A percentile compares a stretch with the other conserved stretches of the same genome.
These are phyloP conservation scores for Microplitis demolitor DNA, from an alignment of 1,140 invertebrate genomes.

Conservation along the genomic window DNA sequence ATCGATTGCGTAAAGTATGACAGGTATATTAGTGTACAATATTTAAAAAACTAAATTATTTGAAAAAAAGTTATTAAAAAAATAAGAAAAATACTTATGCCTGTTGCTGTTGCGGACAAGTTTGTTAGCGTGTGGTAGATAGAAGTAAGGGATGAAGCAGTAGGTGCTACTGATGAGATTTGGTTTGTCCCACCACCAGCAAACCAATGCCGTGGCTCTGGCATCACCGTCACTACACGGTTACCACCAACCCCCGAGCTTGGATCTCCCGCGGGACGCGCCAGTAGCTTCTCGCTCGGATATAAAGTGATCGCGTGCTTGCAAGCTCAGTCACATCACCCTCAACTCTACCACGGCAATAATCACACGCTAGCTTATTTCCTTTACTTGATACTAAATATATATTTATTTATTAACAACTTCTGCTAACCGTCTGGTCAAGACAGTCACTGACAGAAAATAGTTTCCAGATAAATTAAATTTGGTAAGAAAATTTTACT, in stretches of 20 bases:
- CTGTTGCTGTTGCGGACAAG: not conserved
- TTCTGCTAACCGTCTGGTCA: too few species aligned
- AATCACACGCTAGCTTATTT: constrained; percentile 10
- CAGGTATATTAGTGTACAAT: too few species aligned
- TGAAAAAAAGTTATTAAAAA: too few species aligned
- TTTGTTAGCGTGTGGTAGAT: not conserved
- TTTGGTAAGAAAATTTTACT: too few species aligned
- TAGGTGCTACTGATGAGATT: constrained; percentile 10
- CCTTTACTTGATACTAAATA: too few species aligned
- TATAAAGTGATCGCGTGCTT: constrained; percentile 59
- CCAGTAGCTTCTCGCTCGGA: constrained; percentile 34
- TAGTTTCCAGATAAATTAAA: too few species aligned
- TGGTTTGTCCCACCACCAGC: constrained; percentile 12
- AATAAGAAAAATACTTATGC: not conserved
- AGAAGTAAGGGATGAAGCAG: not conserved
- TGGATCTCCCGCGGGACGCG: constrained; percentile 16
- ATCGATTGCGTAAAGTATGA: too few species aligned
- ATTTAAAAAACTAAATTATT: too few species aligned
- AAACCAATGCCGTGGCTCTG: too few species aligned
- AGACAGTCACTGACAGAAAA: too few species aligned
- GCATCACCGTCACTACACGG: not conserved
- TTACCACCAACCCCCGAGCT: constrained; percentile 33
- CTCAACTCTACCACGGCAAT: constrained; percentile 32
- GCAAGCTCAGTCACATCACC: constrained; percentile 53
- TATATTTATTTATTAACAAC: too few species aligned